Base-by-base conservation (phyloP, 2,797 vertebrate species). In the Sebastes iracundus region DNA sequence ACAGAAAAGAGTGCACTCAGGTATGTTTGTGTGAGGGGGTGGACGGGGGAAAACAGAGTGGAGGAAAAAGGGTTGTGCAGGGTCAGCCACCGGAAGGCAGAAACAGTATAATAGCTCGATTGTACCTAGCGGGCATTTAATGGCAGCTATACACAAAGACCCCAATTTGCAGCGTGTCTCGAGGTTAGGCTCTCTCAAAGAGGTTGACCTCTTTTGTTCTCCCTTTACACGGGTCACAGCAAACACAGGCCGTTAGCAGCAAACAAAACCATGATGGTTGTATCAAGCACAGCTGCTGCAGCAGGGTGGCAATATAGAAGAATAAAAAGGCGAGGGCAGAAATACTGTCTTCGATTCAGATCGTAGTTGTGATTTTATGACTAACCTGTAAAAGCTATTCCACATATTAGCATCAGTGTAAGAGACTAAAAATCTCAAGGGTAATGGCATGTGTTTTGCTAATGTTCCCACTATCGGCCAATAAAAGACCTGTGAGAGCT, bases 141-240 rank as follows among this genome's bases (percentile, higher is more conserved):
- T 70, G 62, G 65, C 61, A 69, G 27, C 79, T 67, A 30, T 25
- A 70, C 69, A 87, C 82, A 89, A 90, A 92, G 88, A 91, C 68
- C 77, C 75, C 88, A 80, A 86, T 90, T 87, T 80, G 77, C 77
- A 61, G 64, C 16, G 67, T 77, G 79, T 84, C 84, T 83, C 16
- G 35, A 77, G 81, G 87, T 85, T 38, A 83, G 49, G 23, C 53
- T 53, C 65, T 53, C 59, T 28, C 28, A 1, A 22, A 22, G 9
- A 53, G 9, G n/a, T 53, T 32, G 64, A 73, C 82, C 77, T 85
- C 72, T 76, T 83, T 74, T 82, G 74, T 80, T 87, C 53, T 79
- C 25, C 25, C 23, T 62, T 74, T 69, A 79, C 46, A 32, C 33
- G 78, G 78, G 59, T 71, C 76, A 81, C 23, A 42, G 64, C 55